A percentile compares a stretch with the other conserved stretches of the same genome.
phyloP scores from a whole-genome alignment of 2,888 invertebrate species.

The Hartigia nigra region DNA sequence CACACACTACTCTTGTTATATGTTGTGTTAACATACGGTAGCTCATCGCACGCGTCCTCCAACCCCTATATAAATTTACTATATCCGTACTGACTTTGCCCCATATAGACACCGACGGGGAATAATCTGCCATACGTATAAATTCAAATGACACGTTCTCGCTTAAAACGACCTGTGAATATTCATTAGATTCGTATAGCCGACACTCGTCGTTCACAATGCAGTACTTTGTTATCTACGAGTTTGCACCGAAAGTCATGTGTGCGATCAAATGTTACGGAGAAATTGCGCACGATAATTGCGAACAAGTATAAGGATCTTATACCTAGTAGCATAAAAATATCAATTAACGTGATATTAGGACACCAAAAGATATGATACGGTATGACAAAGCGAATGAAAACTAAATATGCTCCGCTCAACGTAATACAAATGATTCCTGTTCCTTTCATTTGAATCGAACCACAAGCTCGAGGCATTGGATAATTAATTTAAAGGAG shows the following conservation, averaged over 20 bases:
- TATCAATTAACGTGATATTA: neutral
- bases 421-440: neutral
- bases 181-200: constrained; percentile 35
- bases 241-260: neutral
- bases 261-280: neutral
- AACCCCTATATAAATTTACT: neutral
- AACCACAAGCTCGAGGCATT: neutral
- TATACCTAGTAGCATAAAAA: neutral
- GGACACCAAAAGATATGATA: neutral
- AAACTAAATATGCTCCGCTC: constrained; percentile 12
- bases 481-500: neutral
- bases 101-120: neutral
- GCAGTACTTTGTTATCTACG: constrained; percentile 6
- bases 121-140: constrained; percentile 37
- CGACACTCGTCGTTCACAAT: constrained; percentile 33
- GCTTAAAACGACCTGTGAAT: constrained; percentile 43
- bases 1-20: neutral
- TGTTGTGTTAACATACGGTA: neutral
- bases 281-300: neutral
- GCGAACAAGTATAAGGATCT: neutral
- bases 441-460: neutral
- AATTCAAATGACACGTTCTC: constrained; percentile 44
- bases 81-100: neutral
- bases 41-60: neutral
- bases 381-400: neutral